Evolutionary conservation across 2,797 vertebrate genomes (phyloP).

Genomic region (Xiphorhynchus erythropygius): DNA sequence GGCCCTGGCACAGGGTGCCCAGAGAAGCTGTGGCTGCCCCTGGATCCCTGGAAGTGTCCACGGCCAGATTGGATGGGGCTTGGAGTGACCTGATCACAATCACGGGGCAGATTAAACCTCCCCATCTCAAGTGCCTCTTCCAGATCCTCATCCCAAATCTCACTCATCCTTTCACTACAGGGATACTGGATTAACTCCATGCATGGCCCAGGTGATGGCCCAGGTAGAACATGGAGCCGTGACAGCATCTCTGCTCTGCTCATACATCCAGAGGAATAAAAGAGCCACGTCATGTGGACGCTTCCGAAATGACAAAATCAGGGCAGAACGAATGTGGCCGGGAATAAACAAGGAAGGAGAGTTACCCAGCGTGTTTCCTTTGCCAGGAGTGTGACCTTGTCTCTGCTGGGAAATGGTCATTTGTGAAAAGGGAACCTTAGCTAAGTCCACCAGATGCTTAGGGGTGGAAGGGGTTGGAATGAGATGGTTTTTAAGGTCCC

Average conservation of each 20-base stretch:
- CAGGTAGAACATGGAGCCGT: fast-evolving
- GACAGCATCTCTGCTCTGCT: neutral
- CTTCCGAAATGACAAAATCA: neutral
- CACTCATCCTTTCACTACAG: neutral
- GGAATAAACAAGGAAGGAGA: slow-evolving; percentile 33
- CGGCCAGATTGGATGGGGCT: neutral
- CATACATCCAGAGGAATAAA: neutral
- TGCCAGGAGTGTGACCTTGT: neutral
- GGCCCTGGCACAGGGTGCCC: neutral
- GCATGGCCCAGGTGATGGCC: fast-evolving
- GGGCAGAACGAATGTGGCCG: neutral
- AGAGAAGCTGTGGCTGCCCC: neutral
- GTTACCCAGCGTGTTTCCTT: neutral
- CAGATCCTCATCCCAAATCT: neutral
- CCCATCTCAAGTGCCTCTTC: neutral
- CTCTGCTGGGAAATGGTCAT: slow-evolving; percentile 3
- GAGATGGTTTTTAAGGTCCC: neutral
- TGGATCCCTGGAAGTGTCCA: neutral
- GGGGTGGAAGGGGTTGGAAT: neutral
- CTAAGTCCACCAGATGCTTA: fast-evolving
- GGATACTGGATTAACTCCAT: neutral
- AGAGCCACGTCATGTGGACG: neutral
- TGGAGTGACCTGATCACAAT: neutral
- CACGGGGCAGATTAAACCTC: neutral
- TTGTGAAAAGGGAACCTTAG: neutral